Conservation (phyloP, 2,113 vertebrate genomes). For the Myrmophylax atrothorax region DNA sequence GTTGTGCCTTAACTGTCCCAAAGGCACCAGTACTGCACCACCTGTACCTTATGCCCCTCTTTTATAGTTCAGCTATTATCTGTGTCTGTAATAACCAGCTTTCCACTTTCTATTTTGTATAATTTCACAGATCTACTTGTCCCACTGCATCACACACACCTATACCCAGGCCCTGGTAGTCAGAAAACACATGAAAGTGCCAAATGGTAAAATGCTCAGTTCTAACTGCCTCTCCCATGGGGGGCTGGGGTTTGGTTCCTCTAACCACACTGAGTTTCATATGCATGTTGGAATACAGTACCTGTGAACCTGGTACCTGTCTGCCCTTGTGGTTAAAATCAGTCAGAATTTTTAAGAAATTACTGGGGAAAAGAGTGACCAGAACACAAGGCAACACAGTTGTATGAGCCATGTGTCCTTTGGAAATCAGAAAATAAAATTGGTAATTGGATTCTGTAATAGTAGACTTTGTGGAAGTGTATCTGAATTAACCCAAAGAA, state of each 20-base stretch:
- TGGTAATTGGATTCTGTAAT: neutral
- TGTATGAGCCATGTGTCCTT: neutral
- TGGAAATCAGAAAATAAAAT: conserved; percentile 9
- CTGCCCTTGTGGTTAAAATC: neutral
- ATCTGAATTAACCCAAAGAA: neutral
- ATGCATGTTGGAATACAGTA: neutral
- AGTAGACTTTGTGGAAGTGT: neutral
- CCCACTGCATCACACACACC: neutral
- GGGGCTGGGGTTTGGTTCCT: neutral
- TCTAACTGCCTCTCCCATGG: neutral
- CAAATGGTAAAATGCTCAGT: neutral
- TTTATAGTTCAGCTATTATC: neutral
- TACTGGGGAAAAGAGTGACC: neutral
- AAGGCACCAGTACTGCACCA: accelerated
- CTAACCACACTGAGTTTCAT: neutral
- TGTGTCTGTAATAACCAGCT: neutral
- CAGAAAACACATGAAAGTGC: neutral
- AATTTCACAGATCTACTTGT: neutral
- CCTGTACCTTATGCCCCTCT: accelerated
- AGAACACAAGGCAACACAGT: neutral
- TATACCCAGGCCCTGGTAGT: neutral
- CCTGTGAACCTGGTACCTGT: neutral
- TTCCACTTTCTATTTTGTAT: neutral
- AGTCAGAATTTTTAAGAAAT: neutral
- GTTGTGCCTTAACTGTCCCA: neutral